A percentile compares a stretch with the other conserved stretches of the same genome.
Conservation (phyloP, 1,140 invertebrate species). For the Lutraria rhynchaena region DNA sequence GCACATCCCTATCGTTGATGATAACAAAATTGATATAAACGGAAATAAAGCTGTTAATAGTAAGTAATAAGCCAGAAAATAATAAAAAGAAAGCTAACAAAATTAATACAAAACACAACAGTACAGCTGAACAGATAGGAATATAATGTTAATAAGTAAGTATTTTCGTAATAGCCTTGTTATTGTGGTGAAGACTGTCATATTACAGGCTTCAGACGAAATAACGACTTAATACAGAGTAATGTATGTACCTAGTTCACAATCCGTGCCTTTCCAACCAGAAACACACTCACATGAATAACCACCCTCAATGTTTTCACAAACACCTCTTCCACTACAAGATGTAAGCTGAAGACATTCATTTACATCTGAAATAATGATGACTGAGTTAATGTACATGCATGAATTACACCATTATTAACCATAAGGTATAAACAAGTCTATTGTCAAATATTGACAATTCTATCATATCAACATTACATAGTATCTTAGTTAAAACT, state of each 20-base stretch:
- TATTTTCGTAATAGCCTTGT: no score
- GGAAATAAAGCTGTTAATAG: not conserved
- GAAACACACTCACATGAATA: constrained; percentile 52
- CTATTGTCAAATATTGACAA: no score
- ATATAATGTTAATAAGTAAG: no score
- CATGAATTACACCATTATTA: not conserved
- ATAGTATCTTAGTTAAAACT: no score
- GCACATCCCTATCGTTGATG: not conserved
- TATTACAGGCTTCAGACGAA: no score
- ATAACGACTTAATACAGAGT: no score
- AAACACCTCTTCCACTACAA: constrained; percentile 55
- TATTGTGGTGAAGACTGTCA: no score
- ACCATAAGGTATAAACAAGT: not conserved
- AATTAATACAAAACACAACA: not conserved
- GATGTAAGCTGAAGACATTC: constrained; percentile 43
- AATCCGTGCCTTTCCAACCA: constrained; percentile 52
- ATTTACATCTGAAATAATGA: constrained; percentile 59
- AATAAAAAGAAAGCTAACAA: not conserved
- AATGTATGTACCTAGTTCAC: constrained; percentile 57
- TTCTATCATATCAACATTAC: no score
- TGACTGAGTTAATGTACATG: not conserved
- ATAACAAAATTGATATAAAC: not conserved
- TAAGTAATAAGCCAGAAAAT: not conserved
- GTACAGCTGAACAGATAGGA: no score
- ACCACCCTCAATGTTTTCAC: constrained; percentile 53